Base-by-base conservation (phyloP, 2,113 vertebrate species). In the Sinocyclocheilus anophthalmus region DNA sequence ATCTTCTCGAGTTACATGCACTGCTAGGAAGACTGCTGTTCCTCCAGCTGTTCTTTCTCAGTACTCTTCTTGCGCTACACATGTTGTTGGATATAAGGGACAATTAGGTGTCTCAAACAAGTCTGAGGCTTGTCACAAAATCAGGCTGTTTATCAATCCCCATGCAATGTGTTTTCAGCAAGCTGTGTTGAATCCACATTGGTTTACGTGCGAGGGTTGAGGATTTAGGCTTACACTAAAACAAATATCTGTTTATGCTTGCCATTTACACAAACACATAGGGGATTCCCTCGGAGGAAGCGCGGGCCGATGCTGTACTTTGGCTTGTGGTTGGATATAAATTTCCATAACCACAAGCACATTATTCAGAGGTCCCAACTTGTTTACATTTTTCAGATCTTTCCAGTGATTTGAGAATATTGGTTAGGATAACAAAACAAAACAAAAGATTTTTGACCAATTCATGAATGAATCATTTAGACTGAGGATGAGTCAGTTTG, bases 231-330 rank as follows among this genome's bases (percentile, higher is more conserved):
- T 85, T 63, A 81, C 39, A 24, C 55, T n/a, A 82, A 86, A 83
- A 86, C 84, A 82, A 88, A 86, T 82, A 85, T 86, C 73, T 88
- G 65, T 86, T 88, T 80, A 88, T 84, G 76, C 16, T 78, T 88
- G 85, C 69, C 76, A 76, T 84, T 86, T 86, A 75, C 76, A 37
- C 42, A 88, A 83, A 50, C 76, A 59, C 84, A 86, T 75, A 61
- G 67, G 75, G 69, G 70, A 55, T 85, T 73, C n/a, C 26, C 11
- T 85, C 8, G 3, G 53, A 72, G 30, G 26, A 55, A 76, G 76
- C 24, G 4, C 7, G 16, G 53, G 14, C 72, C 37, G 30, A 63
- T 37, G 50, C 81, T 88, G 67, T 65, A 86, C 72, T 80, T 79
- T 86, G 70, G 77, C 37, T 81, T 78, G 78, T 77, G 80, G 69